phyloP scores from a whole-genome alignment of 2,888 invertebrate genomes.

The Hirtodrosophila histrioides region DNA sequence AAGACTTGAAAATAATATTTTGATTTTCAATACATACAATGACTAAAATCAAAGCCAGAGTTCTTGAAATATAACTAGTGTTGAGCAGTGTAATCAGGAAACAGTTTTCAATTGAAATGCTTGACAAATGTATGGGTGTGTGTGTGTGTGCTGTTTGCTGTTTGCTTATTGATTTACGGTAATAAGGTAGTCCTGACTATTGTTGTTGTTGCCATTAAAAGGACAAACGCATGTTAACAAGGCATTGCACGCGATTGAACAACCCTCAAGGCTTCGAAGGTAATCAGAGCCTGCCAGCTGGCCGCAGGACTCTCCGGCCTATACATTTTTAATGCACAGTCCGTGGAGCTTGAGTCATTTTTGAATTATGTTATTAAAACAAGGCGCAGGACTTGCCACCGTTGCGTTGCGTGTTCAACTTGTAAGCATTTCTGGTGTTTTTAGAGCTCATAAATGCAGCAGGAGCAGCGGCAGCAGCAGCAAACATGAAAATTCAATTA shows the following conservation, averaged over 20 bases:
- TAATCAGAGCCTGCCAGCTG: conserved; percentile 61
- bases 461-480: conserved; percentile 7
- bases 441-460: conserved; percentile 53
- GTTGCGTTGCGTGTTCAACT: conserved; percentile 56
- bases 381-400: conserved; percentile 55
- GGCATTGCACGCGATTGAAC: conserved; percentile 67
- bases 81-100: conserved; percentile 8
- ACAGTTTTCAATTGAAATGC: conserved; percentile 34
- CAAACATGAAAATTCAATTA: conserved; percentile 80
- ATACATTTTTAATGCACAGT: not conserved
- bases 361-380: conserved; percentile 79
- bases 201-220: conserved; percentile 44
- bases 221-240: conserved; percentile 75
- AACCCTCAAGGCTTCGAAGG: conserved; percentile 31
- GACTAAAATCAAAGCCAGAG: no score
- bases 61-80: not conserved
- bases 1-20: no score
- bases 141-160: conserved; percentile 19
- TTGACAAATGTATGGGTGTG: not conserved
- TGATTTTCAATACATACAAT: no score
- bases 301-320: conserved; percentile 18
- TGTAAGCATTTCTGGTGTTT: conserved; percentile 30
- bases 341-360: conserved; percentile 57
- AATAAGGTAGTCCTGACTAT: conserved; percentile 47
- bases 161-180: conserved; percentile 70